phyloP scores from a whole-genome alignment of 2,113 vertebrate genomes.

The Engystomops pustulosus region DNA sequence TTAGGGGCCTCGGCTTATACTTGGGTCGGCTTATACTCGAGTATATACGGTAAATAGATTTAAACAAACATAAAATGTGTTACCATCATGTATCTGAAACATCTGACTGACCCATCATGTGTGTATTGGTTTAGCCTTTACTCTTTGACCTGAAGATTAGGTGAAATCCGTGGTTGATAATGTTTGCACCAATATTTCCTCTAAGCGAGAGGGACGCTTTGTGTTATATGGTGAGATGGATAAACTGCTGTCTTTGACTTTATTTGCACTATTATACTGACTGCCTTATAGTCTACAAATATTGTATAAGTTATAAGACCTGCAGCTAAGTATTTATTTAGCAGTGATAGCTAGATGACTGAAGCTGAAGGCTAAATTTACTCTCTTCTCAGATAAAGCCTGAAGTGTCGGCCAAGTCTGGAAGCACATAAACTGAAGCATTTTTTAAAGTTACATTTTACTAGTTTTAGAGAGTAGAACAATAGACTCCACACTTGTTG shows the following conservation, averaged over 20 bases:
- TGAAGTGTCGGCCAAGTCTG: too few relatives aligned
- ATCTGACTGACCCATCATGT: not conserved
- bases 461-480: too few relatives aligned
- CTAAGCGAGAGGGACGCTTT: not conserved
- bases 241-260: not conserved
- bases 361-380: not conserved
- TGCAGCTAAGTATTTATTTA: not conserved
- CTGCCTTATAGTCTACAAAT: not conserved
- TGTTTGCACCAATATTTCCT: not conserved
- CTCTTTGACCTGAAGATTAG: conserved; percentile 10
- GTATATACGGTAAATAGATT: conserved; percentile 22
- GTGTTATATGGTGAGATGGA: not conserved
- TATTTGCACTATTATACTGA: conserved; percentile 6
- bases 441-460: too few relatives aligned
- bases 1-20: too few relatives aligned
- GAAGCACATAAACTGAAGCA: too few relatives aligned
- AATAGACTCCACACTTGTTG: too few relatives aligned
- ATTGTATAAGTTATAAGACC: not conserved
- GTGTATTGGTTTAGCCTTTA: conserved; percentile 12
- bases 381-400: too few relatives aligned
- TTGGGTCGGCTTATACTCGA: too few relatives aligned
- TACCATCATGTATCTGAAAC: not conserved
- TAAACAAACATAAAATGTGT: conserved; percentile 15
- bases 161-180: conserved; percentile 4
- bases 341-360: not conserved